These are phyloP conservation scores for Emmelina monodactyla DNA, from an alignment of 2,888 invertebrate species.

Conservation along the genomic window DNA sequence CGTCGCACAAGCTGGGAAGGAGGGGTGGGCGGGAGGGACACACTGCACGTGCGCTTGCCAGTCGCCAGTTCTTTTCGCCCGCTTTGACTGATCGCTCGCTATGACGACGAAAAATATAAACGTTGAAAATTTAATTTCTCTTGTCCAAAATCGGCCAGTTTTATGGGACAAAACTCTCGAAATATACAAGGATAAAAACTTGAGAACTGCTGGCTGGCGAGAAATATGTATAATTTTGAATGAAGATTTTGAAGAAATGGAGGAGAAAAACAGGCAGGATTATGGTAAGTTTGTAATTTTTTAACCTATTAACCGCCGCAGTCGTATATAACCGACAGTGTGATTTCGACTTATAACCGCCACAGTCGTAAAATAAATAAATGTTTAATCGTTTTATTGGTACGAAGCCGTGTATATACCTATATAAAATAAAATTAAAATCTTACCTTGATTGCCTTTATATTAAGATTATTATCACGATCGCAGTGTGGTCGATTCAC, in stretches of 20 bases:
- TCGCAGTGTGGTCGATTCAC: constrained; percentile 1
- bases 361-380: too few species aligned
- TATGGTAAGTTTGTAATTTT: constrained; percentile 14
- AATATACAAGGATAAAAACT: too few species aligned
- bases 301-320: too few species aligned
- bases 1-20: constrained; percentile 11
- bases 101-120: constrained; percentile 11
- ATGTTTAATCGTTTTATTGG: neutral
- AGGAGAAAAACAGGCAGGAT: constrained; percentile 14
- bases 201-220: constrained; percentile 13
- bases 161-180: too few species aligned
- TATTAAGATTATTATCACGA: neutral
- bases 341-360: too few species aligned
- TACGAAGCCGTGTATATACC: neutral
- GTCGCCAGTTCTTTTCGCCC: constrained; percentile 17
- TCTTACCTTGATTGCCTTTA: constrained; percentile 1
- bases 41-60: constrained; percentile 15
- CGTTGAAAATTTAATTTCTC: too few species aligned
- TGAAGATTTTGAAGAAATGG: constrained; percentile 17
- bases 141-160: too few species aligned
- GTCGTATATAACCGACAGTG: too few species aligned
- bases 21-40: constrained; percentile 12
- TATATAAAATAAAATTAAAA: neutral
- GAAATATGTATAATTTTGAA: constrained; percentile 15
- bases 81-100: constrained; percentile 15